Base-by-base conservation (phyloP, 2,888 invertebrate species). In the Monoplex corrugatus region DNA sequence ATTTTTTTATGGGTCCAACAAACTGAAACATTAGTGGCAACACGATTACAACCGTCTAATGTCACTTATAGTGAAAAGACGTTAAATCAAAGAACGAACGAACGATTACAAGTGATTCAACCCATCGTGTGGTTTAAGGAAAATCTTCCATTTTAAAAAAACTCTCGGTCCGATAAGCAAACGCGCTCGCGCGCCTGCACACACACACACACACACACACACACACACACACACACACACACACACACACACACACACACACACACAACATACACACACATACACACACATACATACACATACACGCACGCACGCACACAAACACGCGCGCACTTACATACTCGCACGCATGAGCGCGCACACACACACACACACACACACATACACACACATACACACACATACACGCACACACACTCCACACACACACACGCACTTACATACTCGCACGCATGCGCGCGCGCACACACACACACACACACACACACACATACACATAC, bases 151-250 rank as follows among this genome's bases (percentile, higher is more conserved):
- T n/a, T n/a, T n/a, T n/a, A n/a, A n/a, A n/a, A n/a, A n/a, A n/a
- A n/a, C n/a, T n/a, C n/a, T n/a, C n/a, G n/a, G n/a, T n/a, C n/a
- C n/a, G n/a, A n/a, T n/a, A n/a, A 6, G 35, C 38, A 72, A 32
- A 72, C 72, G 35, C 32, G 35, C 72, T 40, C 40, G 40, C 13
- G 40, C 8, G 40, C 78, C 38, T 28, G 40, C 78, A 78, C 43
- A 40, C 40, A 78, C 38, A 78, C 40, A 78, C 43, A 78, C 78
- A 78, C 40, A 78, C 78, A 78, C 78, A 78, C 78, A 78, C 40
- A 78, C 78, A 78, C 78, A 78, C 78, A 78, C 40, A 78, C 78
- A 78, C 78, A 40, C 78, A 78, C 78, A 78, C 78, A 78, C 78
- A 78, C 3, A 3, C 63, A 8, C 63, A 23, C 23, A 23, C 23